Conservation (phyloP, 2,888 invertebrate species). For the Tetropium fuscum region DNA sequence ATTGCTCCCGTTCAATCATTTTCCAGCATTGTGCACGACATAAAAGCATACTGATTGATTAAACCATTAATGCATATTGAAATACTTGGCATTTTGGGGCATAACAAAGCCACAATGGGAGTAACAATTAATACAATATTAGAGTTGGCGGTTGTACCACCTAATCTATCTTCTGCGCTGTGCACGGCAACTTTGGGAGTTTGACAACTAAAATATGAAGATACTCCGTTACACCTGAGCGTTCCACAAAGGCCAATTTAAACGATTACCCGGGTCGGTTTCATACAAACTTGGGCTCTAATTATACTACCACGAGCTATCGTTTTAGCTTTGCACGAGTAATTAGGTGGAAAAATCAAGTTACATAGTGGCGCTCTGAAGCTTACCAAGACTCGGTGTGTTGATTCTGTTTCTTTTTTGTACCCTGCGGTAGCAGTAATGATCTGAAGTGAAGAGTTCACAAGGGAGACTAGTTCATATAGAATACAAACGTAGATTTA, state of each 20-base stretch:
- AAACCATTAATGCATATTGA: conserved; percentile 39
- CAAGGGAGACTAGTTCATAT: too few relatives aligned
- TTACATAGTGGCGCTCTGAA: neutral
- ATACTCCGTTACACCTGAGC: conserved; percentile 16
- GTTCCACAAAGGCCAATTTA: conserved; percentile 12
- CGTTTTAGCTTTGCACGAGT: neutral
- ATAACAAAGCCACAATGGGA: conserved; percentile 23
- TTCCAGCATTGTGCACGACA: neutral
- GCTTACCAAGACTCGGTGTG: too few relatives aligned
- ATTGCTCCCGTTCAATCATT: conserved; percentile 3
- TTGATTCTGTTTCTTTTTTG: too few relatives aligned
- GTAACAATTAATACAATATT: conserved; percentile 32
- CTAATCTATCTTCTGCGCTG: conserved; percentile 14
- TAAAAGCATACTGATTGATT: conserved; percentile 37
- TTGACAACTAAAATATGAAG: conserved; percentile 28
- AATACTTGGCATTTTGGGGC: conserved; percentile 38
- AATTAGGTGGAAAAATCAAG: conserved; percentile 7
- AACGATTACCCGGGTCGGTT: conserved; percentile 14
- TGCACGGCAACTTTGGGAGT: neutral
- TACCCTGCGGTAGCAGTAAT: too few relatives aligned
- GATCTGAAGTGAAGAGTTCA: too few relatives aligned
- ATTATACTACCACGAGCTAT: conserved; percentile 1
- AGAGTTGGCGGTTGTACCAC: conserved; percentile 5
- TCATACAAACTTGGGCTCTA: conserved; percentile 12
- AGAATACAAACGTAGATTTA: too few relatives aligned